Evolutionary conservation across 2,113 vertebrate species (phyloP), one percentile per base, ranked within the genome.

Genomic region (Ranitomeya variabilis): DNA sequence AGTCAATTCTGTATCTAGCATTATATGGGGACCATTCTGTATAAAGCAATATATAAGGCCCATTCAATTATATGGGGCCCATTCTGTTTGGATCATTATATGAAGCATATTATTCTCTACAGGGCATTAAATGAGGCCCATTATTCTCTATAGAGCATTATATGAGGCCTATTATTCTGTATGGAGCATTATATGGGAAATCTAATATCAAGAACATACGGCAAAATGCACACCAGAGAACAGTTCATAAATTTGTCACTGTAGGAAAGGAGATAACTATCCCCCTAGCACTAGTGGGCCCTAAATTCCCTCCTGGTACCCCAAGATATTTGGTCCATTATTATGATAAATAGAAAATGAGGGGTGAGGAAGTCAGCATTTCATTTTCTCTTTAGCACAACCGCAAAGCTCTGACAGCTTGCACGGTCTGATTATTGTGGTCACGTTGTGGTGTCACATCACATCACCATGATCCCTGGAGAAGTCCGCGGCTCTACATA

Each of bases 371-470:
- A 83, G 84, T 67, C 81, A 13, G 69, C 57, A 31, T 84, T 12
- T 26, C 15, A 54, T 66, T 77, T 6, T 78, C 87, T 64, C 51
- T 21, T 23, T 18, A 57, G 26, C 14, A 8, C 31, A 57, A 19
- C 6, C 59, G 18, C 60, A 3, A 71, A 18, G 3, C 21, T 26
- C 15, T 77, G 87, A 87, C 57, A 60, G 80, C 80, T 76, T 37
- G 37, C 45, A 83, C 82, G 21, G 69, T 52, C 67, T 23, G 26
- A 62, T 83, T 83, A 37, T 83, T 81, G 80, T 26, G 55, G 66
- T 23, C 57, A 64, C 54, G 51, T 74, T 83, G 64, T 16, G 45
- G 57, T 88, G 87, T 88, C 87, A 88, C 87, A 62, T 83, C 31
- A 10, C 57, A 88, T 83, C 67, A 88, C 19, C 37, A 16, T 83